Base-by-base conservation (phyloP, 2,113 vertebrate genomes). In the Bujurquina vittata region DNA sequence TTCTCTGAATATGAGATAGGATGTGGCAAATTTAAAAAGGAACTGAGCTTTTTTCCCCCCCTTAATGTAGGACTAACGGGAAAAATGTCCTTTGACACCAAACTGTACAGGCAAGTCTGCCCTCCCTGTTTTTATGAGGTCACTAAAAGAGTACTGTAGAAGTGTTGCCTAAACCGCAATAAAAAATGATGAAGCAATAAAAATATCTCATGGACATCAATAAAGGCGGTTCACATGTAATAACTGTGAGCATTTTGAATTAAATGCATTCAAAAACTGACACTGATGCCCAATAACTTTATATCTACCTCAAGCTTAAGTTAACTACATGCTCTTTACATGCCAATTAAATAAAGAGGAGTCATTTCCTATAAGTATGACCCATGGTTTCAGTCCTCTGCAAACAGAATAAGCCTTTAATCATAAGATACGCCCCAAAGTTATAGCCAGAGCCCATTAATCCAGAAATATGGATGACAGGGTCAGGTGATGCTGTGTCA, bases 401-500 rank as follows among this genome's bases (percentile, higher is more conserved):
- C 52, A 87, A 31, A 58, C 40, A 58, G 17, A 10, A 62, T 37
- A 73, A 49, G 49, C 59, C 33, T n/a, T 57, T 74, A 59, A 77
- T 87, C 49, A 81, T 52, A 78, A 79, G 4, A 80, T 79, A 54
- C 60, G 58, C 29, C 75, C 46, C 33, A 60, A 88, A 83, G n/a
- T 46, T 31, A 62, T 1, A 81, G 72, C 57, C 43, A 40, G 33
- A 57, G 10, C 40, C 75, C 43, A 81, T 86, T 84, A 88, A 89
- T 67, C 40, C 62, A 76, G 29, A 87, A 88, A 87, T 81, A 86
- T 59, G 46, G 80, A 84, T 73, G 78, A 85, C 58, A 46, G 62
- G 37, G 84, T 93, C 89, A 92, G 92, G 91, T 92, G 90, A 88
- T 91, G 75, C 77, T 74, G 7, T 88, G 90, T 87, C 85, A 85